Evolutionary conservation across 2,113 vertebrate genomes (phyloP).

Genomic region (Acanthisitta chloris): DNA sequence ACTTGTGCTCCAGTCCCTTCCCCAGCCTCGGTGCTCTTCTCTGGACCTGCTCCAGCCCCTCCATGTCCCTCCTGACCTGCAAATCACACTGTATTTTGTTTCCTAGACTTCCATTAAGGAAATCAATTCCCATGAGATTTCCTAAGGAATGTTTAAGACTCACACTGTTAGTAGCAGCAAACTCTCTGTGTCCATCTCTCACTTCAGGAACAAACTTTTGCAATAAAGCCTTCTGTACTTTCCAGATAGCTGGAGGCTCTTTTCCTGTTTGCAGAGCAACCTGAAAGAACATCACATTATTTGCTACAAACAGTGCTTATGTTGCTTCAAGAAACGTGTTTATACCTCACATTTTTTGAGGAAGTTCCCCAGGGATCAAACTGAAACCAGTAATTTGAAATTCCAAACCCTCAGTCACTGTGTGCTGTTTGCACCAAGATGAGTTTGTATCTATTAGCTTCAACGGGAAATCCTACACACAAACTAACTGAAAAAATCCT

Average conservation of each 20-base stretch:
- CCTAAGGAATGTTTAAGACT: constrained; percentile 64
- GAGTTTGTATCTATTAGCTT: neutral
- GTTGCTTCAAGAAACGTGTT: neutral
- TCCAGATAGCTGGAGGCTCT: constrained; percentile 98
- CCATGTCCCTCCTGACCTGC: no score
- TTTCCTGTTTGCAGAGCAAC: constrained; percentile 86
- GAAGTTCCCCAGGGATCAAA: neutral
- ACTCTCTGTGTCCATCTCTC: constrained; percentile 90
- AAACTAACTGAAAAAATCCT: neutral
- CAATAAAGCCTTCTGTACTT: constrained; percentile 96
- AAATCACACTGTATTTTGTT: neutral
- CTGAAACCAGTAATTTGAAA: neutral
- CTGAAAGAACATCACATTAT: constrained; percentile 66
- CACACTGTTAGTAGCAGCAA: constrained; percentile 97
- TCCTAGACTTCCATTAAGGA: neutral
- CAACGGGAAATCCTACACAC: neutral
- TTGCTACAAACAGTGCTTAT: neutral
- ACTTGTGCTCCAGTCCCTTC: no score
- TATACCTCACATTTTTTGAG: neutral
- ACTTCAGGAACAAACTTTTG: constrained; percentile 98
- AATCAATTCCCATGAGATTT: neutral
- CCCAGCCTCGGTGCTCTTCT: no score
- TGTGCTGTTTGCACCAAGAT: neutral
- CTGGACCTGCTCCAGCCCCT: no score
- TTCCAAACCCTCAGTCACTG: neutral